Percentiles rank a stretch among this genome's conserved stretches.
Conservation (phyloP, 2,113 vertebrate genomes). For the Forbesichthys agassizii region DNA sequence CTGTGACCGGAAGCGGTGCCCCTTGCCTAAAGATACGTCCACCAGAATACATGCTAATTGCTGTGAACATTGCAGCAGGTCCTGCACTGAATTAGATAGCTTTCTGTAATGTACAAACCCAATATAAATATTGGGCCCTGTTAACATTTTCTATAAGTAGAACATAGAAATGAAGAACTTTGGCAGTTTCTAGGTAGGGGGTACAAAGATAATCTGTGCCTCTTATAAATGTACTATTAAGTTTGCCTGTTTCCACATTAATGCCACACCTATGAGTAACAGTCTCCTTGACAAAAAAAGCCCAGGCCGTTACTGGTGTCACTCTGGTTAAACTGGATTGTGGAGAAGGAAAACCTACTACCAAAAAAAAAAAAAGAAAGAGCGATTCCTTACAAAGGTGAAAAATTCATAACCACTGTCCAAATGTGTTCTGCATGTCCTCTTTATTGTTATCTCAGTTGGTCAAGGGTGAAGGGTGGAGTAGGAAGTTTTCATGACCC, state of each 20-base stretch:
- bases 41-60: slow-evolving; percentile 52
- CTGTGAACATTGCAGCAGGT: slow-evolving; percentile 32
- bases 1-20: slow-evolving; percentile 69
- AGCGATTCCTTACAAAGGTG: not conserved
- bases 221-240: too few species aligned
- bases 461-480: slow-evolving; percentile 14
- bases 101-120: too few species aligned
- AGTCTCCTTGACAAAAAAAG: not conserved
- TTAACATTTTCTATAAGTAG: not conserved
- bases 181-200: too few species aligned
- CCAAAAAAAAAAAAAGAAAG: not conserved
- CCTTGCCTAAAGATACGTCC: slow-evolving; percentile 63
- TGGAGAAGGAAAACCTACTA: not conserved
- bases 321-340: too few species aligned
- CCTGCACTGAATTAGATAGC: not conserved
- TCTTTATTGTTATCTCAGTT: not conserved
- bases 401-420: not conserved
- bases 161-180: too few species aligned
- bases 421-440: not conserved
- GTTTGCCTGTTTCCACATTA: too few species aligned
- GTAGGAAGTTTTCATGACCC: slow-evolving; percentile 24
- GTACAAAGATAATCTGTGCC: too few species aligned
- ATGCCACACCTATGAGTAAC: not conserved
- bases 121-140: not conserved
- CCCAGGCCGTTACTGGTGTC: too few species aligned